Conservation (phyloP, 2,888 invertebrate species). For the Lottia gigantea region DNA sequence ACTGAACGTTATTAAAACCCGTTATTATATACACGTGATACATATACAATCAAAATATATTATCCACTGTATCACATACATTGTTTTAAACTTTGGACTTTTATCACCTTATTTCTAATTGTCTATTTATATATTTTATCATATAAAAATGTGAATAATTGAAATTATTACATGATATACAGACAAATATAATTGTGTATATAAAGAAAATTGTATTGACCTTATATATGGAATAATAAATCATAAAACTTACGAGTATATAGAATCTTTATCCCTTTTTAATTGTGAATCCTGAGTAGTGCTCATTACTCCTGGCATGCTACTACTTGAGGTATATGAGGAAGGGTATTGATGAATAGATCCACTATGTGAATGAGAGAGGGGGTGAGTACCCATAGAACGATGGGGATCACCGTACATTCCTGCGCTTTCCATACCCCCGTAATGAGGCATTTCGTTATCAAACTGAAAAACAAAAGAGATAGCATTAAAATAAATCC, state of each 20-base stretch:
- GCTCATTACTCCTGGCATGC: constrained; percentile 40
- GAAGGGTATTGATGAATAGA: constrained; percentile 57
- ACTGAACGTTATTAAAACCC: no score
- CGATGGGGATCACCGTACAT: constrained; percentile 57
- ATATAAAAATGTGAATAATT: no score
- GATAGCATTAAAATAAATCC: constrained; percentile 17
- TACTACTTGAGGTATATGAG: constrained; percentile 44
- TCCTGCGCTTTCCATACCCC: constrained; percentile 48
- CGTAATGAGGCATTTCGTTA: constrained; percentile 59
- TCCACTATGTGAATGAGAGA: constrained; percentile 46
- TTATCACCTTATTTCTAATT: not conserved
- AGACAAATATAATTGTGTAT: not conserved
- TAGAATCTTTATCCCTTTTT: constrained; percentile 97
- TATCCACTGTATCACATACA: not conserved
- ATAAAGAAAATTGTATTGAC: not conserved
- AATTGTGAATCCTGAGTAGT: constrained; percentile 61
- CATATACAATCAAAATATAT: no score
- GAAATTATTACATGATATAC: not conserved
- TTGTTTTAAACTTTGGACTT: constrained; percentile 2
- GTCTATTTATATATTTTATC: no score
- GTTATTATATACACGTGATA: no score
- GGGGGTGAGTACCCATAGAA: constrained; percentile 43
- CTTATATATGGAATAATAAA: not conserved
- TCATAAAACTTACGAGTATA: constrained; percentile 87
- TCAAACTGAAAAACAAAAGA: constrained; percentile 54